Conservation (phyloP, 2,797 vertebrate genomes). For the Crenuchus spilurus region DNA sequence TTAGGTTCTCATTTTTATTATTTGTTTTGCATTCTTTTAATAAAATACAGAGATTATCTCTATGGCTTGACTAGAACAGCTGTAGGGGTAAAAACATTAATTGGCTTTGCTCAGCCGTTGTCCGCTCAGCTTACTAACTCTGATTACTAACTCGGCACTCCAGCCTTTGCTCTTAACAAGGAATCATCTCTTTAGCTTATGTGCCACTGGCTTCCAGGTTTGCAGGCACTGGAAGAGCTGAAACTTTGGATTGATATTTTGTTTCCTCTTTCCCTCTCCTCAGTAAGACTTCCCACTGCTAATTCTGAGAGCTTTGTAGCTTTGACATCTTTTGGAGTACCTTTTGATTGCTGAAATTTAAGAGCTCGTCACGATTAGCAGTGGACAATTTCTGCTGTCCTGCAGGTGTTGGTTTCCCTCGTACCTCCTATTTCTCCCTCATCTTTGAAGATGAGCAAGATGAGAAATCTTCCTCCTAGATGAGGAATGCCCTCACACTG, state of each 20-base stretch:
- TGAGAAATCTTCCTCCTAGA: neutral
- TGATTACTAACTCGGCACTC: slow-evolving; percentile 5
- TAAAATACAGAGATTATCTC: neutral
- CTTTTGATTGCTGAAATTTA: neutral
- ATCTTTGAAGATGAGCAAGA: slow-evolving; percentile 13
- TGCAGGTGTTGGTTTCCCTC: slow-evolving; percentile 51
- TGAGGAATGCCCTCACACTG: neutral
- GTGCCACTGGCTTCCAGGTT: neutral
- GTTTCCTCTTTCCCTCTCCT: slow-evolving; percentile 20
- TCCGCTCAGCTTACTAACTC: slow-evolving; percentile 16
- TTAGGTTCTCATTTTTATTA: no score
- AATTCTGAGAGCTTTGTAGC: neutral
- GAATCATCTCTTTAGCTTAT: neutral
- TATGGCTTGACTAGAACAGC: neutral
- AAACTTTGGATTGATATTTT: slow-evolving; percentile 31
- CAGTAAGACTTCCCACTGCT: slow-evolving; percentile 17
- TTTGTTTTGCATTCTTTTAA: no score
- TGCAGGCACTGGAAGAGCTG: neutral
- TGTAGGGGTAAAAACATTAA: neutral
- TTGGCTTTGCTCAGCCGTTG: neutral
- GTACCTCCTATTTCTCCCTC: neutral
- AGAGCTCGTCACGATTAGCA: neutral
- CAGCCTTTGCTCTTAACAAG: slow-evolving; percentile 15
- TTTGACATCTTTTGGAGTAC: neutral
- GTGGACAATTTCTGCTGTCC: slow-evolving; percentile 5